These are phyloP conservation scores for Shargacucullia verbasci DNA, from an alignment of 2,888 invertebrate species.

Conservation along the genomic window DNA sequence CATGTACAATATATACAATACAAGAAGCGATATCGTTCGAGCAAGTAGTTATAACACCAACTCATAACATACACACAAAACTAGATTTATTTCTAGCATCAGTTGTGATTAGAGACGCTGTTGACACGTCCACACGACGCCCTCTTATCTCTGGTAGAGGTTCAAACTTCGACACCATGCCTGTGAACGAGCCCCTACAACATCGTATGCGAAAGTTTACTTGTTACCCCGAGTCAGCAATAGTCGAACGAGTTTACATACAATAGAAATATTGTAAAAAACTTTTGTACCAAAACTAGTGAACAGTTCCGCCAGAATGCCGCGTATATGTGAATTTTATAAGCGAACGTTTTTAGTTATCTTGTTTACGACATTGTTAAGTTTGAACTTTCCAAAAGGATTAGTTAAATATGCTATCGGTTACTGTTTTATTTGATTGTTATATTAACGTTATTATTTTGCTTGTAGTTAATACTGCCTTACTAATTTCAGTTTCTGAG, in stretches of 20 bases:
- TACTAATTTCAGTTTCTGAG: not conserved
- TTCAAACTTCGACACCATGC: constrained; percentile 37
- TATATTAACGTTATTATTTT: not conserved
- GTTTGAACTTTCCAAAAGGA: constrained; percentile 11
- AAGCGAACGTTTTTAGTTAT: constrained; percentile 21
- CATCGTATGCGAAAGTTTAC: constrained; percentile 54
- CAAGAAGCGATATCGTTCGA: not conserved
- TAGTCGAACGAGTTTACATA: constrained; percentile 49
- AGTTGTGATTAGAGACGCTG: constrained; percentile 16
- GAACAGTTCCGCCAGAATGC: constrained; percentile 45
- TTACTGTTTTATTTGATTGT: constrained; percentile 2
- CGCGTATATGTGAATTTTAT: constrained; percentile 30
- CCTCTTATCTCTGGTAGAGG: constrained; percentile 29
- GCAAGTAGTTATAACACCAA: not conserved
- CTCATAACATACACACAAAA: not conserved
- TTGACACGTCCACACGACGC: constrained; percentile 32
- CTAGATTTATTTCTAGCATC: not conserved
- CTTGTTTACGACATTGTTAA: constrained; percentile 22
- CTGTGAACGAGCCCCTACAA: constrained; percentile 28
- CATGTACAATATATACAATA: not conserved
- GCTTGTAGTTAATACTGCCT: not conserved
- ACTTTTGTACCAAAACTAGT: constrained; percentile 49
- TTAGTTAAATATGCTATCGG: not conserved
- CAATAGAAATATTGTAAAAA: constrained; percentile 58
- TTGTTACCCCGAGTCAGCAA: constrained; percentile 54